Evolutionary conservation across 2,113 vertebrate species (phyloP), one percentile per base, ranked within the genome.

Genomic region (Sapayoa aenigma): DNA sequence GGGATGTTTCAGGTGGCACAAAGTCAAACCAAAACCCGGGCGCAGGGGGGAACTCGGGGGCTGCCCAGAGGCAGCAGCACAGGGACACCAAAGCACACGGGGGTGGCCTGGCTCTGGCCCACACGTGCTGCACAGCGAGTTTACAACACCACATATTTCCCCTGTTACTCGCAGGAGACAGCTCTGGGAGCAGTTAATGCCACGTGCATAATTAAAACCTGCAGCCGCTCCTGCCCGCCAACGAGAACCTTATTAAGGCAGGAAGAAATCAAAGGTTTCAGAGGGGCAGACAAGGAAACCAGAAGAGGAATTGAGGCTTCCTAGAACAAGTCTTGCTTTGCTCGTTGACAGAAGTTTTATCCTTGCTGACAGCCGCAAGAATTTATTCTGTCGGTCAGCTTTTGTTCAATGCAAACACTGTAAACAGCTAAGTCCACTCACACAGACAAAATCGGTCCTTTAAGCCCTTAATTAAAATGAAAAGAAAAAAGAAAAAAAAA

Each of bases 51-150:
- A 53, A 39, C 69, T 75, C 56, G 73, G 2, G 8, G 33, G 16
- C 19, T 53, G 37, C 33, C 50, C 60, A 58, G 11, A n/a, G 55
- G 17, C 31, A 74, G 21, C 5, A 41, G 23, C 68, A 52, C 1
- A 1, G 4, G 35, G 21, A 47, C 28, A 66, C 11, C 41, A 53
- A 17, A 67, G 46, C 35, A 60, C 21, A 31, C 1, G 0, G 21
- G 25, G 18, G 20, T 15, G 59, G 23, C 11, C 33, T 39, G 44
- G 25, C 14, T 77, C 71, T n/a, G 49, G 59, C 18, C 33, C 14
- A 62, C 42, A 41, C 11, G 14, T 2, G 14, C 53, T 62, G 39
- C 23, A 4, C 33, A 37, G 33, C 6, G 50, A 52, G 52, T 33
- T 59, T 20, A 50, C 21, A 83, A 9, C 31, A 62, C 6, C 1